Conservation (phyloP, 2,113 vertebrate genomes). For the Aplodontia rufa region DNA sequence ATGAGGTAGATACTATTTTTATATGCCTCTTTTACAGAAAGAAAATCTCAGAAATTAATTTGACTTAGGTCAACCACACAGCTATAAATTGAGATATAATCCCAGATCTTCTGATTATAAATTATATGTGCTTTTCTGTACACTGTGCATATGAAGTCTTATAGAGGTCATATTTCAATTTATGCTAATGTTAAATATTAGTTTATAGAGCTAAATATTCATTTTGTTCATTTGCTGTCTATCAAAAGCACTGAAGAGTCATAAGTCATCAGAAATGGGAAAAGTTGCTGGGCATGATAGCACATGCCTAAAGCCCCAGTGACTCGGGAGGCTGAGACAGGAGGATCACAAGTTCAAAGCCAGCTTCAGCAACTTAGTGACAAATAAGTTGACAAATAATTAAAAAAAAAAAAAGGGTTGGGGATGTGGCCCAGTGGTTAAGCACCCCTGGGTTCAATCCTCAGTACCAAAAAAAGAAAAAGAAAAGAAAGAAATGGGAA, state of each 20-base stretch:
- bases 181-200: slow-evolving; percentile 30
- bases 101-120: slow-evolving; percentile 15
- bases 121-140: slow-evolving; percentile 20
- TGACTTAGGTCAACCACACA: background rate
- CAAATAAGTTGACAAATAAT: too few relatives aligned
- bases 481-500: background rate
- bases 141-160: background rate
- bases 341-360: too few relatives aligned
- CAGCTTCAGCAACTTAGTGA: too few relatives aligned
- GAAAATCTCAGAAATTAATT: slow-evolving; percentile 18
- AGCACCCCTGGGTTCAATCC: too few relatives aligned
- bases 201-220: slow-evolving; percentile 9
- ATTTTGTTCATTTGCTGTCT: slow-evolving; percentile 15
- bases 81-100: background rate
- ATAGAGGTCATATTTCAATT: background rate
- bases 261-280: slow-evolving; percentile 5
- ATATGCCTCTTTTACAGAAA: slow-evolving; percentile 24
- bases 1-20: slow-evolving; percentile 13
- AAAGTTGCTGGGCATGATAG: too few relatives aligned
- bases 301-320: too few relatives aligned
- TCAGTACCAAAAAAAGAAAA: too few relatives aligned
- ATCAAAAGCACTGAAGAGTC: background rate
- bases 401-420: too few relatives aligned
- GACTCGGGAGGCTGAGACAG: too few relatives aligned
- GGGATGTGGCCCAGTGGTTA: too few relatives aligned